phyloP scores from a whole-genome alignment of 2,888 invertebrate genomes.

The Rhagophthalmus giganteus region DNA sequence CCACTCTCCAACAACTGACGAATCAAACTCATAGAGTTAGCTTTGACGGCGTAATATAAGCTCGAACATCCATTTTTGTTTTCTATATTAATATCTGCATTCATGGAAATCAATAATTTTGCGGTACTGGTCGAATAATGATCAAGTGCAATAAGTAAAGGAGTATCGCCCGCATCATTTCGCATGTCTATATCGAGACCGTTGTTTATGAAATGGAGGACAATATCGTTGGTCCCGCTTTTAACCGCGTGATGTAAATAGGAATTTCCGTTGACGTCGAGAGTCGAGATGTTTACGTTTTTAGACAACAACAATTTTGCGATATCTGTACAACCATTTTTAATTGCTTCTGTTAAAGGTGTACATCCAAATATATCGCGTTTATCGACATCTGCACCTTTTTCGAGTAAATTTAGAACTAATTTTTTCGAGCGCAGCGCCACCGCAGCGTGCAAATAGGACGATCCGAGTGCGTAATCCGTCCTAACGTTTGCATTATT shows the following conservation, averaged over 20 bases:
- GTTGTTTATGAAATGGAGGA: background rate
- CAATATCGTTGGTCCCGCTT: background rate
- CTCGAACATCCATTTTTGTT: background rate
- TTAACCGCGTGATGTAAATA: background rate
- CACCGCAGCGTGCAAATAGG: background rate
- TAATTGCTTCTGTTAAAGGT: background rate
- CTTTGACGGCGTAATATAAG: background rate
- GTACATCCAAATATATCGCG: background rate
- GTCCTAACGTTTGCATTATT: background rate
- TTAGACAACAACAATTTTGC: background rate
- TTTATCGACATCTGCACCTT: slow-evolving; percentile 1
- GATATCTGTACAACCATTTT: background rate
- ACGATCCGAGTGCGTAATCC: background rate
- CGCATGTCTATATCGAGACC: background rate
- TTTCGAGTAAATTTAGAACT: background rate
- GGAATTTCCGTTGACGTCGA: background rate
- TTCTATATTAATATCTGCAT: background rate
- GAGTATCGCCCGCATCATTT: background rate
- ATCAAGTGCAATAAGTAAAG: background rate
- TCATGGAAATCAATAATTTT: background rate
- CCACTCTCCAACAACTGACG: background rate
- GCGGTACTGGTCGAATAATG: background rate
- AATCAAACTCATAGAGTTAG: background rate
- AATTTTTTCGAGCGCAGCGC: background rate
- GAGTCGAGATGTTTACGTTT: background rate